Base-by-base conservation (phyloP, 92 coral and sea anemone genomes). In the Bergia puertoricense region DNA sequence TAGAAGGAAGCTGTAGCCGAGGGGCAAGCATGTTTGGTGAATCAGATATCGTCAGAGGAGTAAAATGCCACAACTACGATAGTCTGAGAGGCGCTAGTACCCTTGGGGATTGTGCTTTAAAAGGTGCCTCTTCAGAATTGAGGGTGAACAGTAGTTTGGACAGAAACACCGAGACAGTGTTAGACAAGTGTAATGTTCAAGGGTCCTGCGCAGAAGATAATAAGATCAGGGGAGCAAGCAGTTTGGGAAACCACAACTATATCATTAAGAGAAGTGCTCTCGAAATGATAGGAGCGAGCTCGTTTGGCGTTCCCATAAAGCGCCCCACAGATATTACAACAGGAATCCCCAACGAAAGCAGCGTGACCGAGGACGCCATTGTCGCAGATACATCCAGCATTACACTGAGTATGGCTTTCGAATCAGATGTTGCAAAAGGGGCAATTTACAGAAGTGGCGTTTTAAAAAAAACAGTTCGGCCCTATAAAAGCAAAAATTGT, bases 361-460 rank as follows among this genome's bases (percentile, higher is more conserved):
- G 76, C 50, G 13, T 65, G 41, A 14, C 8, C 5, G 88, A 85
- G 11, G 88, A 85, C n/a, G 41, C 57, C 81, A 88, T 92, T 77
- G 75, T 57, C 16, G 80, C 90, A 67, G 93, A 82, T 30, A 94
- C 93, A 57, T 92, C 98, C 8, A 94, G 98, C 86, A 91, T 93
- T 37, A 91, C 98, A 43, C 72, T 95, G 54, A 95, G 94, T 59
- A 81, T 95, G 90, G 96, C 96, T 20, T 91, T 91, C 18, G 90
- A 88, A 77, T 91, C 98, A 44, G 98, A 91, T 37, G 77, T 57
- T 30, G 90, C 85, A 42, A 92, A 90, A 51, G 48, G 68, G 11
- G 50, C 39, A 30, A 74, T 80, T 3, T 54, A 77, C 51, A 62
- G 51, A 57, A 62, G 72, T 30, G 39, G 77, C 30, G 16, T 85